A percentile compares a stretch with the other conserved stretches of the same genome.
Evolutionary conservation across 1,140 invertebrate genomes (phyloP).

Genomic region (Chionoecetes opilio): DNA sequence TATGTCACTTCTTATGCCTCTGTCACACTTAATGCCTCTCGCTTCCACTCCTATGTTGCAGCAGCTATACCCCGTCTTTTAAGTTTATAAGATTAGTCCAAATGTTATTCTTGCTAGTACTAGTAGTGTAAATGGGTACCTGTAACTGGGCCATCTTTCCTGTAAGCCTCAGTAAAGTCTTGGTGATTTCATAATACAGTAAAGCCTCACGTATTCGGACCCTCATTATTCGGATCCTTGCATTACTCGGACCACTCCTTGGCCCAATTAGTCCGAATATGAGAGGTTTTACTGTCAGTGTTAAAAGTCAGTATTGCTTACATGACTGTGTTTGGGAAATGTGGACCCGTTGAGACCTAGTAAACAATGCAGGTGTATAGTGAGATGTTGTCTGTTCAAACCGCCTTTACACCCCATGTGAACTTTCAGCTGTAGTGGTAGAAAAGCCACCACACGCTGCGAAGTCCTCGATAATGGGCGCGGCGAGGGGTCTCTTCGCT

Average conservation of each 20-base stretch:
- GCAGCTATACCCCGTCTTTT: slow-evolving; percentile 45
- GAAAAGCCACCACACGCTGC: slow-evolving; percentile 76
- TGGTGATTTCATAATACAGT: neutral
- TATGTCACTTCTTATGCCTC: slow-evolving; percentile 50
- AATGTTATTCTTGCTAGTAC: slow-evolving; percentile 36
- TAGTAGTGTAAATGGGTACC: slow-evolving; percentile 55
- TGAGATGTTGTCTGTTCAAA: slow-evolving; percentile 58
- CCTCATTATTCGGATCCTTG: no score
- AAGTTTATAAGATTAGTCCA: slow-evolving; percentile 30
- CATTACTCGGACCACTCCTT: no score
- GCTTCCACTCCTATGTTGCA: no score
- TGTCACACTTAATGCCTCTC: slow-evolving; percentile 31
- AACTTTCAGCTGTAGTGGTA: slow-evolving; percentile 79
- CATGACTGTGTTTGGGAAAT: slow-evolving; percentile 23
- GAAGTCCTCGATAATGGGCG: slow-evolving; percentile 77
- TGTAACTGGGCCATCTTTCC: slow-evolving; percentile 67
- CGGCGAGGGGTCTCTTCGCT: slow-evolving; percentile 79
- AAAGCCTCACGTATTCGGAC: no score
- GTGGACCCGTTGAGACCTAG: slow-evolving; percentile 42
- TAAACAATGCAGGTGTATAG: slow-evolving; percentile 49
- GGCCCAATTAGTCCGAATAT: no score
- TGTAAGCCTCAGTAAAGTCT: neutral
- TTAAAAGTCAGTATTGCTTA: neutral
- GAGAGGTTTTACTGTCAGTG: no score
- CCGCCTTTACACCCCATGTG: slow-evolving; percentile 76